Conservation (phyloP, 2,113 vertebrate genomes). For the Malurus melanocephalus region DNA sequence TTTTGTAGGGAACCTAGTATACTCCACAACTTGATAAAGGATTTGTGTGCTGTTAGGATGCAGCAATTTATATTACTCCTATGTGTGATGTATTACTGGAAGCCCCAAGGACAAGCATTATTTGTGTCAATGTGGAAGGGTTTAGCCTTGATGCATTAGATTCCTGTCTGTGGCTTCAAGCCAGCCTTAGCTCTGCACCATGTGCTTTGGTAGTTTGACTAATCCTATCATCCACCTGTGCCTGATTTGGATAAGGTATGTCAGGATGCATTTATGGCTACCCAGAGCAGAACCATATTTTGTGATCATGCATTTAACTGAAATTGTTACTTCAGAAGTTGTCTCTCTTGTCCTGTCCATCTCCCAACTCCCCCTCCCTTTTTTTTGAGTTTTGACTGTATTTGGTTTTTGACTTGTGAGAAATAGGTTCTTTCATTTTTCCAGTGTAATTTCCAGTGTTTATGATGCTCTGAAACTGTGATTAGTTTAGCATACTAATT, state of each 20-base stretch:
- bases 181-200: not conserved
- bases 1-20: not conserved
- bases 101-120: not conserved
- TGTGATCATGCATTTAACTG: not conserved
- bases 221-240: not conserved
- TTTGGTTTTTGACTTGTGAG: not conserved
- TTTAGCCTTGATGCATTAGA: not conserved
- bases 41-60: not conserved
- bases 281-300: not conserved
- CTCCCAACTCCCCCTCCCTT: rapidly evolving
- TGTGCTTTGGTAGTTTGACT: slow-evolving; percentile 1
- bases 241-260: slow-evolving; percentile 1
- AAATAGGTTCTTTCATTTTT: not conserved
- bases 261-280: not conserved
- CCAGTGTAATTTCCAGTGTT: not conserved
- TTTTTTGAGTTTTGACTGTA: rapidly evolving
- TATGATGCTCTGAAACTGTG: not conserved
- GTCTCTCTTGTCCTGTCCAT: not conserved
- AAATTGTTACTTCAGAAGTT: not conserved
- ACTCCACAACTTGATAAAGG: not conserved
- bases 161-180: not conserved
- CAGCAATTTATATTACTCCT: not conserved
- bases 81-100: not conserved
- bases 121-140: not conserved
- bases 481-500: not conserved